phyloP scores from a whole-genome alignment of 2,888 invertebrate species.

The Heliconius hortense region DNA sequence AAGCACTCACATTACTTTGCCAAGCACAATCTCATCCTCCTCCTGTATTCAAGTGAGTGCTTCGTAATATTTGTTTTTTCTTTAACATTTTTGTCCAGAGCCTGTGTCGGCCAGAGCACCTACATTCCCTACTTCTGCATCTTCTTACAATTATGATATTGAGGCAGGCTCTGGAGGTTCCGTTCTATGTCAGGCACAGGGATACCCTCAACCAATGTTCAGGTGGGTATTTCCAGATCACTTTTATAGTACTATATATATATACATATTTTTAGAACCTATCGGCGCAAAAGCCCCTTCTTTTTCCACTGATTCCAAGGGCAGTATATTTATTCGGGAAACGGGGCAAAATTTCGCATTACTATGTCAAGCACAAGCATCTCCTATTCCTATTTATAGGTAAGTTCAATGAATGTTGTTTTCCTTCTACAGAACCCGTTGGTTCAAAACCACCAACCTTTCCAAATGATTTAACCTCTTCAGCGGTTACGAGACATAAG shows the following conservation, averaged over 20 bases:
- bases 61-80: constrained; percentile 25
- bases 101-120: constrained; percentile 77
- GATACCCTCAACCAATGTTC: constrained; percentile 85
- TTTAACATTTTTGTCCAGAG: constrained; percentile 62
- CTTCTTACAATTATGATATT: constrained; percentile 76
- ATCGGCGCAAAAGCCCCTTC: constrained; percentile 84
- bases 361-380: constrained; percentile 84
- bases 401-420: constrained; percentile 60
- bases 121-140: constrained; percentile 77
- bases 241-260: constrained; percentile 45
- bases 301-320: constrained; percentile 84
- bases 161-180: constrained; percentile 68
- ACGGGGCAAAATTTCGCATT: constrained; percentile 82
- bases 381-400: constrained; percentile 85
- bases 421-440: constrained; percentile 81
- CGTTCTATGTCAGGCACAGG: constrained; percentile 81
- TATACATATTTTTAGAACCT: constrained; percentile 73
- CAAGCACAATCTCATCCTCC: constrained; percentile 87
- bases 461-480: constrained; percentile 82
- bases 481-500: constrained; percentile 81
- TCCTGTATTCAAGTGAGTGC: constrained; percentile 85
- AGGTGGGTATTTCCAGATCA: constrained; percentile 76
- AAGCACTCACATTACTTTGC: constrained; percentile 84
- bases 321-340: constrained; percentile 83
- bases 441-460: constrained; percentile 84